Evolutionary conservation across 2,113 vertebrate species (phyloP), one percentile per base, ranked within the genome.

Genomic region (Centropus unirufus): DNA sequence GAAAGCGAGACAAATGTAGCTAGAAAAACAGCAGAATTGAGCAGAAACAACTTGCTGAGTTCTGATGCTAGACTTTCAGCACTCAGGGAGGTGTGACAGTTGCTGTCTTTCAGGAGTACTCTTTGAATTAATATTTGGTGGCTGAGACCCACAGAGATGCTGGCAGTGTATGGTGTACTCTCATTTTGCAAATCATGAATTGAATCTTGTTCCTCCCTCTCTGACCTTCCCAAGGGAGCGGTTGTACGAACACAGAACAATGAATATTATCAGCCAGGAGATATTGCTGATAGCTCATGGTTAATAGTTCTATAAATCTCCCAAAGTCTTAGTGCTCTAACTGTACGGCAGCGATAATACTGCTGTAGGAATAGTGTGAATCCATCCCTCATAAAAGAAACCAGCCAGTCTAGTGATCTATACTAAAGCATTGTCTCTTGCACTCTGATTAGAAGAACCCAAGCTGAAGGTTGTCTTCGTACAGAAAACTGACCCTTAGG

Each of bases 301-400:
- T 87, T 92, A 94, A 96, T 64, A 62, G 89, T 79, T 67, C 90
- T 14, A 90, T 89, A 93, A 95, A 96, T 96, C 94, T 91, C 34
- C 27, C 89, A 30, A 72, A 92, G 55, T 89, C 80, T 51, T 12
- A 3, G 81, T 77, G 87, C 70, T 92, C 52, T 62, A 61, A 49
- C 63, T 26, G 62, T 6, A 30, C 15, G 80, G 78, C 78, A 91
- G 78, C 83, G 89, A 73, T 70, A 92, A 94, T n/a, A 63, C 69
- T 67, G 92, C 89, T 92, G 80, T 44, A 67, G 81, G 70, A 91
- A 59, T 0, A 7, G 62, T 6, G 39, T 10, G 77, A 89, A 52
- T 58, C 46, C 87, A 92, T 93, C 72, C 73, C 70, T 76, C 92
- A 12, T 3, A 6, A 6, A 39, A 80, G 83, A 75, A 68, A 44